phyloP scores from a whole-genome alignment of 2,113 vertebrate genomes.

The Lasiurus cinereus region DNA sequence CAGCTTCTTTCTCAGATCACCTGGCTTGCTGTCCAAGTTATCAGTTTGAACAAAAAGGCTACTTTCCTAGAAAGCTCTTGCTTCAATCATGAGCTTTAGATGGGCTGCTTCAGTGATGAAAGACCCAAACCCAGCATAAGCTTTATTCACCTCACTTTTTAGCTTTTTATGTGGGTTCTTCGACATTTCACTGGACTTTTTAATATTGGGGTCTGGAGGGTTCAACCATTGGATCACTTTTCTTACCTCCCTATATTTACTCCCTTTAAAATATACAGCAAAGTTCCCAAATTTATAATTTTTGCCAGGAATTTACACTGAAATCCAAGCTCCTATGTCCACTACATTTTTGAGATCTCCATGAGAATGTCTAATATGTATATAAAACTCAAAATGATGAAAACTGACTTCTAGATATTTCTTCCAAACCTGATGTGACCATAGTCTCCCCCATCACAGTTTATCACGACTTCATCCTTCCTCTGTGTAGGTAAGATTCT shows the following conservation, averaged over 20 bases:
- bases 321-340: neutral
- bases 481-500: neutral
- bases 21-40: neutral
- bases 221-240: neutral
- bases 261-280: neutral
- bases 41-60: neutral
- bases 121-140: neutral
- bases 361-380: neutral
- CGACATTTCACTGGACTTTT: neutral
- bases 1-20: neutral
- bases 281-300: neutral
- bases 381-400: neutral
- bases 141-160: neutral
- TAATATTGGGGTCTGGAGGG: neutral
- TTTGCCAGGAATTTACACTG: neutral
- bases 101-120: neutral
- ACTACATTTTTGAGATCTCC: neutral
- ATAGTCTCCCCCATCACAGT: neutral
- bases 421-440: neutral
- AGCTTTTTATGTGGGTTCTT: neutral
- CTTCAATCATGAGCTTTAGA: neutral
- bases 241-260: neutral
- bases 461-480: neutral
- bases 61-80: neutral
- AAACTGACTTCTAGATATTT: neutral